A percentile compares a stretch with the other conserved stretches of the same genome.
phyloP scores from a whole-genome alignment of 2,888 invertebrate species.

The Cosmia pyralina region DNA sequence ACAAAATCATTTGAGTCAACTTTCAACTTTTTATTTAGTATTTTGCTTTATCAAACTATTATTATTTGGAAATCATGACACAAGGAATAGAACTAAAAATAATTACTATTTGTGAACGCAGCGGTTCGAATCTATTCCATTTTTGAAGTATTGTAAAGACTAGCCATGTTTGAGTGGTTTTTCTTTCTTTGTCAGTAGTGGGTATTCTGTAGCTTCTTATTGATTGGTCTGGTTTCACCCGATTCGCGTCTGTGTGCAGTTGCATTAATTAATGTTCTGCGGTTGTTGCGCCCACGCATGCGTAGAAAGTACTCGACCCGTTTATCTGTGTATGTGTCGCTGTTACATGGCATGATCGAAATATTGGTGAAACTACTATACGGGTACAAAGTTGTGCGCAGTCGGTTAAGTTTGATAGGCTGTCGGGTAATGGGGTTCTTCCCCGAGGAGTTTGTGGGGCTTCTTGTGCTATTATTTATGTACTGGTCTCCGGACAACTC shows the following conservation, averaged over 20 bases:
- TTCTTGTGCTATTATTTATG: background rate
- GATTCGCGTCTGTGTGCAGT: constrained; percentile 70
- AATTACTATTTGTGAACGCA: background rate
- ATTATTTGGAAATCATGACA: too few relatives aligned
- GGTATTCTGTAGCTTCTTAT: constrained; percentile 18
- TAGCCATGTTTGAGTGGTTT: background rate
- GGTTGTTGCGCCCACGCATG: constrained; percentile 82
- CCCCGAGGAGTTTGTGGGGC: background rate
- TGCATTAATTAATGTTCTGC: constrained; percentile 82
- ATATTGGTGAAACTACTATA: constrained; percentile 58
- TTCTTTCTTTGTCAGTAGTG: background rate
- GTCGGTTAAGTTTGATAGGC: background rate
- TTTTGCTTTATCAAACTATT: too few relatives aligned
- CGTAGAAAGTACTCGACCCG: constrained; percentile 70
- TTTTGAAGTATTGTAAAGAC: background rate
- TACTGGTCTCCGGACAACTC: background rate
- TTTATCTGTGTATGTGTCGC: constrained; percentile 63
- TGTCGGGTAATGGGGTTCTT: background rate
- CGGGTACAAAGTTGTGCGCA: constrained; percentile 3
- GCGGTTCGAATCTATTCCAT: background rate
- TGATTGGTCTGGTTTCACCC: constrained; percentile 51
- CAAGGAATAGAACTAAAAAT: too few relatives aligned
- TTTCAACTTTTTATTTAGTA: too few relatives aligned
- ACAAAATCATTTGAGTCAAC: too few relatives aligned
- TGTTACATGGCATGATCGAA: constrained; percentile 58